Evolutionary conservation across 1,140 invertebrate species (phyloP).

Genomic region (Paraescarpia echinospica): DNA sequence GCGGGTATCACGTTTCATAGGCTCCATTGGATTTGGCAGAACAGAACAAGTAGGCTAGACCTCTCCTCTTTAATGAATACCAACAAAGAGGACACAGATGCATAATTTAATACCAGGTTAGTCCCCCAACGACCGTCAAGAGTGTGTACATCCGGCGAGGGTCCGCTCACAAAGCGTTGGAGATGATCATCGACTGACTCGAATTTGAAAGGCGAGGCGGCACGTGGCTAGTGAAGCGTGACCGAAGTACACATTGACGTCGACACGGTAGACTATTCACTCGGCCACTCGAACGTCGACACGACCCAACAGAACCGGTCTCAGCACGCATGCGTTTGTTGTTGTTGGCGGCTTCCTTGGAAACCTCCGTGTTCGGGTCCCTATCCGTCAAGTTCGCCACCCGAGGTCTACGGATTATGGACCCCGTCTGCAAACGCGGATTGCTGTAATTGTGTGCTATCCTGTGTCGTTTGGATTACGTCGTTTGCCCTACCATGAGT

Average conservation of each 20-base stretch:
- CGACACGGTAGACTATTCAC: not conserved
- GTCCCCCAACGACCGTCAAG: not conserved
- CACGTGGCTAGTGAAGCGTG: not conserved
- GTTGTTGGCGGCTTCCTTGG: not conserved
- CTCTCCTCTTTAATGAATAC: too few species aligned
- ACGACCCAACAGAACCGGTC: not conserved
- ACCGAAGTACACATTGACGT: not conserved
- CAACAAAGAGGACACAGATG: too few species aligned
- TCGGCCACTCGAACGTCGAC: not conserved
- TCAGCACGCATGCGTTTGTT: not conserved
- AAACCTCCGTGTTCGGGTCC: not conserved
- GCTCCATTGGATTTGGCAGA: too few species aligned
- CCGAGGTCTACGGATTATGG: not conserved
- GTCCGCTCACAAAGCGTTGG: not conserved
- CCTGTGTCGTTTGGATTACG: not conserved
- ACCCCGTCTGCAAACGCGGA: not conserved
- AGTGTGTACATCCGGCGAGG: not conserved
- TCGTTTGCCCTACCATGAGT: not conserved
- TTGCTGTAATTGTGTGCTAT: not conserved
- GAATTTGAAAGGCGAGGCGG: not conserved
- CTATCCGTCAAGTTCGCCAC: not conserved
- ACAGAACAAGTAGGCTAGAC: too few species aligned
- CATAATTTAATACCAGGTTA: not conserved
- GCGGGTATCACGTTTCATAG: too few species aligned
- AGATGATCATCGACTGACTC: not conserved